Evolutionary conservation across 2,888 invertebrate species (phyloP), one percentile per base, ranked within the genome.

Genomic region (Carterocephalus palaemon): DNA sequence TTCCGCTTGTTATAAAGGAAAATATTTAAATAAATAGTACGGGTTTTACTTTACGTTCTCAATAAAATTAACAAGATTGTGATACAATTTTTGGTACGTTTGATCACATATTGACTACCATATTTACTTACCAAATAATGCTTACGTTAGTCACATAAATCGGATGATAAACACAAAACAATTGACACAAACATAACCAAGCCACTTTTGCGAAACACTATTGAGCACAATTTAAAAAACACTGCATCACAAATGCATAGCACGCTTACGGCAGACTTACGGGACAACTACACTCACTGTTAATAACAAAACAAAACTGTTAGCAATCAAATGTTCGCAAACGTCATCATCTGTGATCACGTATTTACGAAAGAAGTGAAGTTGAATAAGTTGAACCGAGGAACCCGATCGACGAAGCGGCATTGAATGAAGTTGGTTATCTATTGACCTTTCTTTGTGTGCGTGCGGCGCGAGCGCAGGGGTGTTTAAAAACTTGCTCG

Each of bases 261-360:
- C 8, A 45, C 62, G 66, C 67, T 50, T 46, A 56, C 28, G 49
- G 54, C 55, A 47, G 40, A 41, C 54, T 42, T 37, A 38, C 9
- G 5, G 17, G n/a, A 22, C 22, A 22, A 15, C 28, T 31, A 37
- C 16, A 32, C 48, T 59, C 51, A 60, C 54, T 53, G 48, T 56
- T 54, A 82, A 83, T 79, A 78, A 82, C 79, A 77, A 75, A 83
- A 81, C 82, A 78, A 74, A 46, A 70, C 61, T 64, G 58, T 60
- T 63, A 64, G 67, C 70, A 57, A 63, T 66, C 66, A 64, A 74
- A 72, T 74, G 75, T 79, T 57, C 70, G 69, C 55, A 52, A 72
- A 81, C 81, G 82, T 84, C 81, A 81, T 69, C 70, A 70, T 70
- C 22, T 40, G 68, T 67, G 76, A 79, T 78, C 75, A 68, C 69